A percentile compares a stretch with the other conserved stretches of the same genome.
Conservation (phyloP, 2,113 vertebrate species). For the Pelobates fuscus region DNA sequence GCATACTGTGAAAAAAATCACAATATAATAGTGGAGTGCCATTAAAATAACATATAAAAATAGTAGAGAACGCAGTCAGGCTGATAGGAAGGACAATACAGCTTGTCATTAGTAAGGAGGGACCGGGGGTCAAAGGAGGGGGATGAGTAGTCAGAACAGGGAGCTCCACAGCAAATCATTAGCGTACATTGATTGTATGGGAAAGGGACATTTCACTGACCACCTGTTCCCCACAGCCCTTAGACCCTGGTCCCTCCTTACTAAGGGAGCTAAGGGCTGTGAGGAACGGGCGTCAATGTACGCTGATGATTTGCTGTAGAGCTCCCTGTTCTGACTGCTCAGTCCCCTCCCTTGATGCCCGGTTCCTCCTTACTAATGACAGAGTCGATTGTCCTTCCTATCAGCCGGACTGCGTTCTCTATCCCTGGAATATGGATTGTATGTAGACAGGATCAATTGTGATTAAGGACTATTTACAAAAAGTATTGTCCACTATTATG, state of each 20-base stretch:
- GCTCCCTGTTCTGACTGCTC: constrained; percentile 52
- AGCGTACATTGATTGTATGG: constrained; percentile 49
- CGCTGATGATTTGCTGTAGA: constrained; percentile 60
- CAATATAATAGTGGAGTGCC: no score
- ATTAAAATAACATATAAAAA: no score
- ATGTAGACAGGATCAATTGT: no score
- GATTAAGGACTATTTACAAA: no score
- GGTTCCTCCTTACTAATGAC: constrained; percentile 82
- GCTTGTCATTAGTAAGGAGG: constrained; percentile 86
- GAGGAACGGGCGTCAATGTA: no score
- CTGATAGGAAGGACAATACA: constrained; percentile 93
- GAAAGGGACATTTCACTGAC: constrained; percentile 21
- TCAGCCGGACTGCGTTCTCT: constrained; percentile 89
- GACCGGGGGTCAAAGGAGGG: constrained; percentile 57
- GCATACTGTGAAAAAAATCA: no score
- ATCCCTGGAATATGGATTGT: constrained; percentile 96
- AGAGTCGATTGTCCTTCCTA: constrained; percentile 91
- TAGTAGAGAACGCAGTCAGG: constrained; percentile 89
- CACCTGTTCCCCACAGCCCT: no score
- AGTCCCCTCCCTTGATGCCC: constrained; percentile 54
- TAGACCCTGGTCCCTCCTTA: no score
- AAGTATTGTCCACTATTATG: no score
- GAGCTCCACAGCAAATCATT: constrained; percentile 59
- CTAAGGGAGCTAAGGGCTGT: no score
- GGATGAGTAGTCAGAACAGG: constrained; percentile 53